Evolutionary conservation across 2,888 invertebrate genomes (phyloP), one percentile per base, ranked within the genome.

Genomic region (Phorcus lineatus): DNA sequence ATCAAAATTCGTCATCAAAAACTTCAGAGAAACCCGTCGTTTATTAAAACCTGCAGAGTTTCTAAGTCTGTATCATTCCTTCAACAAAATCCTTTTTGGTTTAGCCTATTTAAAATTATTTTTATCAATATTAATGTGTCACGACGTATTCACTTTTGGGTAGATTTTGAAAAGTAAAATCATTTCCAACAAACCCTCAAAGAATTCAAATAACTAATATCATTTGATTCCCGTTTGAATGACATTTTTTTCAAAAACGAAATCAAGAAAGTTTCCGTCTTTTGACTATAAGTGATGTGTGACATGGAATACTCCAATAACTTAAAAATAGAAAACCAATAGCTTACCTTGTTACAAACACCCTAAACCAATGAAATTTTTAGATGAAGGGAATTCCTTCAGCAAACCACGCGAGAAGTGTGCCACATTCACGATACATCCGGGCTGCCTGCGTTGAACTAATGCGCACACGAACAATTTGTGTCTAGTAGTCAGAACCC

Each of bases 191-290:
- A 77, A 84, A 90, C 91, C 83, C 88, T 86, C 66, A 89, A 82
- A 57, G 81, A 80, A 54, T 82, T 81, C 9, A 90, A 77, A 54
- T 86, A 82, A 70, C 79, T 79, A 17, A 79, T 82, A 79, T 91
- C 90, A 82, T 90, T 86, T 24, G 89, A 90, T 55, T 90, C 90
- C 76, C 90, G 84, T 80, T 91, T 91, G 81, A 91, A 90, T n/a
- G 90, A 91, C 91, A 91, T 90, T 52, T 13, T 75, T 2, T 7
- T 36, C 7, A 36, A 36, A 36, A 36, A 19, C 2, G 40, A 47
- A 7, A 24, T 53, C 28, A 67, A n/a, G 36, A 7, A 36, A 67
- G 7, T 28, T n/a, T 9, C 36, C 67, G n/a, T 36, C 67, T 7
- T n/a, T 67, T 67, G 17, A 16, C 28, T 28, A 28, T 28, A n/a